These are phyloP conservation scores for Amblyraja radiata DNA, from an alignment of 2,797 vertebrate species.

Conservation along the genomic window DNA sequence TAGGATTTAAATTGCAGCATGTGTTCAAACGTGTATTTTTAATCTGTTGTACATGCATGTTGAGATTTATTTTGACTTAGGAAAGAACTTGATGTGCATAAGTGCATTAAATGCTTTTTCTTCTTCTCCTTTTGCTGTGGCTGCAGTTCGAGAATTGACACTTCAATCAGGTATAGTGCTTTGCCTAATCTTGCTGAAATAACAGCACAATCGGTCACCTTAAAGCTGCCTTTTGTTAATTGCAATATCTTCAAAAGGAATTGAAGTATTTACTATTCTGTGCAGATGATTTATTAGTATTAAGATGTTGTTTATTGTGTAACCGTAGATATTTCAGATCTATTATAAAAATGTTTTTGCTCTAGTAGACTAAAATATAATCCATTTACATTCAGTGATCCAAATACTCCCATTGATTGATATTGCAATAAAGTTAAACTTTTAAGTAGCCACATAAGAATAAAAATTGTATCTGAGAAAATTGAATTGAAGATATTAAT, in stretches of 20 bases:
- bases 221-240: not conserved
- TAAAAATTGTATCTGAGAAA: not conserved
- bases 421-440: not conserved
- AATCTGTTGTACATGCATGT: constrained; percentile 23
- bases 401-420: no score
- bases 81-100: constrained; percentile 27
- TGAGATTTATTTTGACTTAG: constrained; percentile 19
- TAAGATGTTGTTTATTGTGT: not conserved
- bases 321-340: not conserved
- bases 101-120: constrained; percentile 42
- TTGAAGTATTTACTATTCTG: not conserved
- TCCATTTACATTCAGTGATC: not conserved
- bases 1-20: not conserved
- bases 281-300: not conserved
- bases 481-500: not conserved
- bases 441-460: not conserved
- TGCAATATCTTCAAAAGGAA: not conserved
- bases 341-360: not conserved
- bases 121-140: constrained; percentile 65
- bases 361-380: not conserved
- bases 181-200: constrained; percentile 34
- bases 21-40: not conserved
- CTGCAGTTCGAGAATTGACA: constrained; percentile 92
- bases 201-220: not conserved
- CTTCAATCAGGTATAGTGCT: constrained; percentile 97